Base-by-base conservation (phyloP, 1,140 invertebrate genomes). In the Capitella teleta region DNA sequence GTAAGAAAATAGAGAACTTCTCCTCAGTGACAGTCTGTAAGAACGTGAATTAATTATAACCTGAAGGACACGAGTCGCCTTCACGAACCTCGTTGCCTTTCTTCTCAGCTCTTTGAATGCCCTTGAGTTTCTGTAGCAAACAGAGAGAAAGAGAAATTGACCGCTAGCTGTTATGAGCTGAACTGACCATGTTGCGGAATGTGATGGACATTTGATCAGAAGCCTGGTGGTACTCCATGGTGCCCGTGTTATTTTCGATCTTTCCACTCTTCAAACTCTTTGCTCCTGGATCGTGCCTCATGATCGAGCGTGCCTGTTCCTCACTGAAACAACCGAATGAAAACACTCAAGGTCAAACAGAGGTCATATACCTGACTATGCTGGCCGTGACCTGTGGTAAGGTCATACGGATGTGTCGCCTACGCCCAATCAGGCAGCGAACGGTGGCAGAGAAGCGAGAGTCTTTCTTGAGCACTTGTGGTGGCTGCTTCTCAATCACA, bases 401-500 rank as follows among this genome's bases (percentile, higher is more conserved):
- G 10, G 83, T 89, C 86, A 93, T 90, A 66, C 93, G 82, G 12
- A 96, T 85, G 61, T 93, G 94, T 1, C 97, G 71, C 67, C 90
- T 87, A 2, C 88, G 85, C 12, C 91, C 92, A 5, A 96, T 86
- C 5, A 96, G 70, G 49, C 95, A 75, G 28, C 92, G 79, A 0
- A 97, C 89, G 0, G 87, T 92, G 14, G 91, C 84, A 10, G 88
- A 86, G 70, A 95, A 95, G 54, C 87, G 77, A 0, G 92, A 94
- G 64, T 96, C 92, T 3, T 92, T 97, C 73, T 97, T 97, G 86
- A 98, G 89, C 0, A 98, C 92, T 73, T 98, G 93, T 0, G 93
- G 92, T 0, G 93, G 93, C 66, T 97, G 92, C 57, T 92, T 92
- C 67, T 96, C 92, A 26, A 98, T 93, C 23, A 97, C 90, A 65